Evolutionary conservation across 2,888 invertebrate genomes (phyloP).

Genomic region (Neelides folsomi): DNA sequence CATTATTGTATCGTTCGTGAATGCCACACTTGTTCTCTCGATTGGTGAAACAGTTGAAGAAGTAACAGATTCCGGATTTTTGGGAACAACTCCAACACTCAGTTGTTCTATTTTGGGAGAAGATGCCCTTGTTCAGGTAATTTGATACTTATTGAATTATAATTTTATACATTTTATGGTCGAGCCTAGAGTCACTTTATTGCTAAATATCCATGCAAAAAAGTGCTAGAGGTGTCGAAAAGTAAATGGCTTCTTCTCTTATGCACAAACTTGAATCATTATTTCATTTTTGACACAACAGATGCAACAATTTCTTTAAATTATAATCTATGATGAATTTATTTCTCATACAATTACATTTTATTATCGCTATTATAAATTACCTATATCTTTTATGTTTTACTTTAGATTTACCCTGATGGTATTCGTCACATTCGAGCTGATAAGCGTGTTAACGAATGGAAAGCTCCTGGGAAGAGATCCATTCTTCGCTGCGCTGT

Average conservation of each 20-base stretch:
- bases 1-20: slow-evolving; percentile 98
- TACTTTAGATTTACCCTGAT: slow-evolving; percentile 75
- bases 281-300: too few relatives aligned
- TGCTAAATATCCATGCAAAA: not conserved
- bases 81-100: slow-evolving; percentile 97
- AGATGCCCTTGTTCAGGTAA: slow-evolving; percentile 89
- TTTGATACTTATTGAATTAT: slow-evolving; percentile 1
- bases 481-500: slow-evolving; percentile 95
- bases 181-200: too few relatives aligned
- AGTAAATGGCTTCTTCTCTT: not conserved
- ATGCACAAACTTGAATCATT: too few relatives aligned
- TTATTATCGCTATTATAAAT: too few relatives aligned
- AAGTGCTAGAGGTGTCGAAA: not conserved
- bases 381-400: slow-evolving; percentile 7
- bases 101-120: slow-evolving; percentile 94
- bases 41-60: slow-evolving; percentile 99
- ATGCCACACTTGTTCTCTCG: slow-evolving; percentile 93
- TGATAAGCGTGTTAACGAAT: slow-evolving; percentile 96
- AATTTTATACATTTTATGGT: not conserved
- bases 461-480: slow-evolving; percentile 97
- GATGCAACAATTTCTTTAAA: too few relatives aligned
- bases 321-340: too few relatives aligned
- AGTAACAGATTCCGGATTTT: slow-evolving; percentile 97
- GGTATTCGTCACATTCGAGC: slow-evolving; percentile 96
- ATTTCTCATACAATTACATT: not conserved